These are phyloP conservation scores for Tetanocera ferruginea DNA, from an alignment of 2,888 invertebrate species.

Conservation along the genomic window DNA sequence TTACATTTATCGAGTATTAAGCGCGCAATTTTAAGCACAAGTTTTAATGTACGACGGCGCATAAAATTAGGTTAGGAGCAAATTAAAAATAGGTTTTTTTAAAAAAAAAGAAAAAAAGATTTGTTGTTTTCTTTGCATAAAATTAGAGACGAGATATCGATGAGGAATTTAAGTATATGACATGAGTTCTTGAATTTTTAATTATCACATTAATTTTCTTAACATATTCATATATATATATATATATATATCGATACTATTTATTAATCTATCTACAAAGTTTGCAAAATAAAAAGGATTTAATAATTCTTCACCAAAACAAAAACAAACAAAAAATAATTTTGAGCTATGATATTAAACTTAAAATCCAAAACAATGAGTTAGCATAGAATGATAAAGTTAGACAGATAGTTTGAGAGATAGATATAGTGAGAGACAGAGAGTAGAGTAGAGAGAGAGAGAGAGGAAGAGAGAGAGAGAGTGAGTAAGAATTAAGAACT, in stretches of 20 bases:
- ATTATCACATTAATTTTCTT: too few relatives aligned
- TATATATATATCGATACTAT: too few relatives aligned
- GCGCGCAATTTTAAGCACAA: constrained; percentile 12
- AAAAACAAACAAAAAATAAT: neutral
- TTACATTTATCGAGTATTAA: constrained; percentile 2
- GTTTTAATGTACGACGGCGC: neutral
- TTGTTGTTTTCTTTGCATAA: too few relatives aligned
- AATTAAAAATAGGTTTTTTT: neutral
- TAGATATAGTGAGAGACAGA: neutral
- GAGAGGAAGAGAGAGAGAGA: constrained; percentile 2
- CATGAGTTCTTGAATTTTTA: too few relatives aligned
- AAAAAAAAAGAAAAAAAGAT: too few relatives aligned
- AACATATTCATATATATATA: too few relatives aligned
- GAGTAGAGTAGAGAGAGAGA: constrained; percentile 8
- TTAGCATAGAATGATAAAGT: neutral
- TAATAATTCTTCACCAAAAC: neutral
- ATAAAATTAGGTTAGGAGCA: constrained; percentile 4
- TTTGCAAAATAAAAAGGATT: neutral
- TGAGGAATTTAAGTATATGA: too few relatives aligned
- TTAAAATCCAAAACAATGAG: constrained; percentile 5
- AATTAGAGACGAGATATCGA: too few relatives aligned
- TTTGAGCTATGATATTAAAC: neutral
- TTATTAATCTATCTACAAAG: neutral
- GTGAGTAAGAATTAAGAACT: constrained; percentile 62
- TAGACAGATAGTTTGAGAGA: neutral